Conservation (phyloP, 2,113 vertebrate genomes). For the Callithrix jacchus region DNA sequence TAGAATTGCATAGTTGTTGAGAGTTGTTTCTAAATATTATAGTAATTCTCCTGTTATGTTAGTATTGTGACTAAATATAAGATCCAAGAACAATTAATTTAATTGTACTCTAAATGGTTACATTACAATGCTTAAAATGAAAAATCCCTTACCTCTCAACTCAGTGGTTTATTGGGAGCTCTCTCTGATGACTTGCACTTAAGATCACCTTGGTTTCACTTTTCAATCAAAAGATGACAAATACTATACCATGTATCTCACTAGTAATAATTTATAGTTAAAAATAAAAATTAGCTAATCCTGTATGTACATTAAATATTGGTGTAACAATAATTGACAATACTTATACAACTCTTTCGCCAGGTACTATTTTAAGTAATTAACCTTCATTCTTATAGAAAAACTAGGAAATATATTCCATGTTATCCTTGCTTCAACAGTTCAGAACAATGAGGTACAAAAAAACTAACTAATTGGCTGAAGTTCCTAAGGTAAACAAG, state of each 20-base stretch:
- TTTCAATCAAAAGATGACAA: not conserved
- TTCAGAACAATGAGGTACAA: not conserved
- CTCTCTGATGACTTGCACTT: not conserved
- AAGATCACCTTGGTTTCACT: not conserved
- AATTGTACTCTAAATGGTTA: constrained; percentile 6
- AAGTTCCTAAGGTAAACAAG: not conserved
- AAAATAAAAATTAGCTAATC: not conserved
- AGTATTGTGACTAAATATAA: constrained; percentile 14
- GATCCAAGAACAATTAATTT: not conserved
- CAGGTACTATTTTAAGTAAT: not conserved
- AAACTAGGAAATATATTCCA: not conserved
- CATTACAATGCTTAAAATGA: not conserved
- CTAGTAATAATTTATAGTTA: not conserved
- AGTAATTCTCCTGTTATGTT: not conserved
- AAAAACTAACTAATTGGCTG: not conserved
- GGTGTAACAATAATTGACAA: not conserved
- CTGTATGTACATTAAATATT: not conserved
- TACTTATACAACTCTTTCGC: not conserved
- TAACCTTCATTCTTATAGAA: constrained; percentile 7
- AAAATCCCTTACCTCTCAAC: not conserved
- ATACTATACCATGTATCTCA: not conserved
- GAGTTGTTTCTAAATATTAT: not conserved
- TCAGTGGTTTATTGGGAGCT: not conserved
- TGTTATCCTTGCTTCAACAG: not conserved
- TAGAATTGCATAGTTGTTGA: not conserved